A percentile compares a stretch with the other conserved stretches of the same genome.
Conservation (phyloP, 2,797 vertebrate species). For the Acestrorhynchus altus region DNA sequence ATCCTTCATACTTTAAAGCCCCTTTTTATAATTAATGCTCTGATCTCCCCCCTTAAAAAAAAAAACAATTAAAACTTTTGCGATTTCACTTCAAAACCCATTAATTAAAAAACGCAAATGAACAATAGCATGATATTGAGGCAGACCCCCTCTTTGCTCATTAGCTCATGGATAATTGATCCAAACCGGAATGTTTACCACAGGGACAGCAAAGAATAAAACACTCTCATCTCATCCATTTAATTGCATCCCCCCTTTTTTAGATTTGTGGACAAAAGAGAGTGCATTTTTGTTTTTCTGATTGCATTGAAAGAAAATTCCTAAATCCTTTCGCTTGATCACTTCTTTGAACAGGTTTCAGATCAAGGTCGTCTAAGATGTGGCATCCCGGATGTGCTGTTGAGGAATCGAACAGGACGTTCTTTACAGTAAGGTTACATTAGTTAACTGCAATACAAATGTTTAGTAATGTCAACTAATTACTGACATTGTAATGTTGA, state of each 20-base stretch:
- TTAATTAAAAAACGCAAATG: conserved; percentile 80
- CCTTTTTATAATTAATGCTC: conserved; percentile 80
- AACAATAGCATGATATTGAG: conserved; percentile 76
- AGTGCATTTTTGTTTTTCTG: conserved; percentile 65
- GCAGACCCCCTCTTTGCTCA: conserved; percentile 73
- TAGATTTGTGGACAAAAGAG: conserved; percentile 52
- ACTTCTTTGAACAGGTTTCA: neutral
- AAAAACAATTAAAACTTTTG: conserved; percentile 82
- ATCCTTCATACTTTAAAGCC: conserved; percentile 80
- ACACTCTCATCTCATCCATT: conserved; percentile 73
- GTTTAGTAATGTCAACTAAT: no score
- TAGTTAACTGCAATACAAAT: no score
- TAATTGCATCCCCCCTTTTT: conserved; percentile 69
- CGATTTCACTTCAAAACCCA: conserved; percentile 80
- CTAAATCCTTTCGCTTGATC: neutral
- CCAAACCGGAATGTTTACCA: conserved; percentile 79
- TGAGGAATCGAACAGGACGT: no score
- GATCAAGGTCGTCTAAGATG: no score
- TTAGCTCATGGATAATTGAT: conserved; percentile 80
- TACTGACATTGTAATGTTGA: no score
- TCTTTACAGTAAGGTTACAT: no score
- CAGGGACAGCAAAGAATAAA: conserved; percentile 72
- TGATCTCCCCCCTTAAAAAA: conserved; percentile 64
- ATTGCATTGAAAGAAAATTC: conserved; percentile 51
- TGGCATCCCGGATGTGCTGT: neutral